Evolutionary conservation across 2,888 invertebrate species (phyloP).

Genomic region (Galeruca laticollis): DNA sequence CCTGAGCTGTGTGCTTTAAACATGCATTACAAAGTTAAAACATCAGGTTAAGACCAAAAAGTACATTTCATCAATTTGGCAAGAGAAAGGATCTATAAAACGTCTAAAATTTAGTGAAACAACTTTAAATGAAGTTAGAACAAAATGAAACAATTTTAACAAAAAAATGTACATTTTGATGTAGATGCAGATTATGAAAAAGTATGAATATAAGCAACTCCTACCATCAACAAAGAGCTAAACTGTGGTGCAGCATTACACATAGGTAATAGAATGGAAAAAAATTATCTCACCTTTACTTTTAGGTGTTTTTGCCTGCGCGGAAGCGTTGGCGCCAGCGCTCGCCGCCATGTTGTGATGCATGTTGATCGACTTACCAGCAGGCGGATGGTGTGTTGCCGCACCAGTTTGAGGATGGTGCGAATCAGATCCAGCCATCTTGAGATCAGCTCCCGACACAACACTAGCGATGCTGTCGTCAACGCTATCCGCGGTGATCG

Average conservation of each 20-base stretch:
- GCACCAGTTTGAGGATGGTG: constrained; percentile 37
- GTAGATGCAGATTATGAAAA: not conserved
- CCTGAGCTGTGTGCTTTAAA: not conserved
- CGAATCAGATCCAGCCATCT: constrained; percentile 54
- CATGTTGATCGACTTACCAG: constrained; percentile 64
- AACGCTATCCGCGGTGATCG: constrained; percentile 70
- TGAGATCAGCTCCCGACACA: constrained; percentile 70
- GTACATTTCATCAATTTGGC: not conserved
- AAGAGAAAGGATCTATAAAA: too few relatives aligned
- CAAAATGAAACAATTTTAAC: too few relatives aligned
- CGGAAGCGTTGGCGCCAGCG: constrained; percentile 58
- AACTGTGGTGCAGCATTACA: not conserved
- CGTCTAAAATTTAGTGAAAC: too few relatives aligned
- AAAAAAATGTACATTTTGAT: not conserved
- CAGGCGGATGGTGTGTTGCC: constrained; percentile 45
- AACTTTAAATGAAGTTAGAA: too few relatives aligned
- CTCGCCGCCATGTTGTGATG: constrained; percentile 60
- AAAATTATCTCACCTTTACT: constrained; percentile 63
- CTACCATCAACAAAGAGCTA: not conserved
- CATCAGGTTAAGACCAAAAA: not conserved
- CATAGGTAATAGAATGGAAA: not conserved
- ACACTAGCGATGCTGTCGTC: constrained; percentile 73
- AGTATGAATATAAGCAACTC: not conserved
- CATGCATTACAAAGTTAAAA: not conserved
- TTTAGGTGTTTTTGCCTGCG: constrained; percentile 65